Conservation (phyloP, 2,797 vertebrate species). For the Esox masquinongy region DNA sequence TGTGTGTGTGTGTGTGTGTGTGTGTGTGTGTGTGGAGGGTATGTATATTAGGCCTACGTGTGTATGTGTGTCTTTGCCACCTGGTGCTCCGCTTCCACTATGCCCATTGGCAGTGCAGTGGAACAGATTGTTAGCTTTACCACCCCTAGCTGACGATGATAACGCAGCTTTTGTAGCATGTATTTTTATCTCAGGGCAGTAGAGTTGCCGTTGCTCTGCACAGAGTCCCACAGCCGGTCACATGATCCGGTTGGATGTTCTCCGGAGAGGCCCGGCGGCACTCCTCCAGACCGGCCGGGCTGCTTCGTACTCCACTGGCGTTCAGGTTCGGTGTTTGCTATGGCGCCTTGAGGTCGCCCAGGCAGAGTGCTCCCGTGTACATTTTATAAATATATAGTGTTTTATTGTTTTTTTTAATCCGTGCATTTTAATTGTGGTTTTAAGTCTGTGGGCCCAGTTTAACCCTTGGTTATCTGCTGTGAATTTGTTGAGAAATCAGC, state of each 20-base stretch:
- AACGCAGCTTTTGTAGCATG: slow-evolving; percentile 53
- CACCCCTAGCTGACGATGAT: slow-evolving; percentile 37
- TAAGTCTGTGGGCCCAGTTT: too few relatives aligned
- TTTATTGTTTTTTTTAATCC: too few relatives aligned
- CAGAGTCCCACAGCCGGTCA: slow-evolving; percentile 29
- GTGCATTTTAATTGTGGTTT: too few relatives aligned
- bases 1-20: slow-evolving; percentile 5
- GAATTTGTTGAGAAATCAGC: too few relatives aligned
- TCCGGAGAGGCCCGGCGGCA: neutral
- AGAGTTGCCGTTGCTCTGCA: slow-evolving; percentile 28
- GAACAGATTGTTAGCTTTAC: slow-evolving; percentile 68
- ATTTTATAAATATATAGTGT: too few relatives aligned
- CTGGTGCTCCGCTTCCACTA: slow-evolving; percentile 58
- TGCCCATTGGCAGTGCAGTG: slow-evolving; percentile 56
- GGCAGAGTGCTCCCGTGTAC: too few relatives aligned
- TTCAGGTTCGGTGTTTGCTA: too few relatives aligned
- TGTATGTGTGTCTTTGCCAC: slow-evolving; percentile 21
- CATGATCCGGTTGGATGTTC: slow-evolving; percentile 11
- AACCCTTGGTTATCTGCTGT: too few relatives aligned
- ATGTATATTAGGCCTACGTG: neutral
- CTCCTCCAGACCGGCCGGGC: slow-evolving; percentile 21
- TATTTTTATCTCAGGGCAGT: slow-evolving; percentile 58
- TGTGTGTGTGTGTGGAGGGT: slow-evolving; percentile 14
- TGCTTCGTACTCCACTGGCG: neutral
- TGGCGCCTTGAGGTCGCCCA: too few relatives aligned